Base-by-base conservation (phyloP, 2,797 vertebrate species). In the Tiaroga cobitis region DNA sequence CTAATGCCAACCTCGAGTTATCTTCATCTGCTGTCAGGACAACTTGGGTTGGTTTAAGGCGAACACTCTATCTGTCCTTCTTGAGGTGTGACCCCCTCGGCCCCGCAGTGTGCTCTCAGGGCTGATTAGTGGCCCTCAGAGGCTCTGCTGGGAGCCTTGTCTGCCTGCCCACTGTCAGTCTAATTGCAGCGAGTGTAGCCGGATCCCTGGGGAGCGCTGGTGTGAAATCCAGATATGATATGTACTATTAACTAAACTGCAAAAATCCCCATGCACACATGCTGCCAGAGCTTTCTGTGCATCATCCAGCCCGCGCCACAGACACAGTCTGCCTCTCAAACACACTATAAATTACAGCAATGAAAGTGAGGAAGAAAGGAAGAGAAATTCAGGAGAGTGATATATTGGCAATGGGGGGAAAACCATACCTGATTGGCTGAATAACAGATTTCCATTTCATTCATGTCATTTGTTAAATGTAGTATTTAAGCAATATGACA, bases 151-250 rank as follows among this genome's bases (percentile, higher is more conserved):
- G 81, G 82, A 88, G 73, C 73, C 78, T 72, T 87, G 78, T 63
- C 85, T 76, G 75, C 84, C 86, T 74, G 85, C 82, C 88, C 86
- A 81, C 86, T 85, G 89, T 89, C 90, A 90, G 86, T 88, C 76
- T 90, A 90, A 90, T 87, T 88, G 88, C 87, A 78, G 74, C 19
- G 76, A 89, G 90, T 77, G 49, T 75, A 87, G 81, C 76, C 43
- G 63, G 54, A 77, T 87, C 87, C 83, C 80, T 29, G 69, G 83
- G 88, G 90, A 87, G 73, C 49, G 67, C 81, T 54, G 70, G 85
- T 89, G 86, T 91, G 90, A 90, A 90, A 91, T 89, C 85, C 90
- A 87, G 86, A 91, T 90, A 91, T 91, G 90, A 91, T 89, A 91
- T 91, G 91, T 90, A 75, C 88, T 88, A 89, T 90, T 89, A 90